Evolutionary conservation across 2,113 vertebrate genomes (phyloP).

Genomic region (Cairina moschata): DNA sequence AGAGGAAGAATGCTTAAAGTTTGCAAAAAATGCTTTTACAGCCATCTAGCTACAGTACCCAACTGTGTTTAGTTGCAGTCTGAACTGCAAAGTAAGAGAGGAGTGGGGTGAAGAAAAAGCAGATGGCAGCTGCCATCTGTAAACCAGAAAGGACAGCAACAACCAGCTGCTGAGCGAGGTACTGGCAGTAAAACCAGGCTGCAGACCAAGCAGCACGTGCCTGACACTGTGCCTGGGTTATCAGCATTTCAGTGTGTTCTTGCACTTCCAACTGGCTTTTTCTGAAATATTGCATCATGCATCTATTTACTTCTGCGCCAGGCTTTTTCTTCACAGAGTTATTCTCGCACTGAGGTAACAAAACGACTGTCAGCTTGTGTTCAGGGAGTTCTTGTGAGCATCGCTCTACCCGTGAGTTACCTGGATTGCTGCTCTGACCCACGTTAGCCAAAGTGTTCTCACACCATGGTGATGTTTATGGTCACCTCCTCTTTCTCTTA

Average conservation of each 20-base stretch:
- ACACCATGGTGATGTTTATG: neutral
- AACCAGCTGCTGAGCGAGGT: constrained; percentile 19
- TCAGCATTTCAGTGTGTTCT: neutral
- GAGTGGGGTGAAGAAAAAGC: neutral
- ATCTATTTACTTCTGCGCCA: neutral
- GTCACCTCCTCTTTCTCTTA: neutral
- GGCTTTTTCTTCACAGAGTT: neutral
- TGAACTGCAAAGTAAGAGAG: neutral
- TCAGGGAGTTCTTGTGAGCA: neutral
- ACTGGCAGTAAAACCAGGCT: neutral
- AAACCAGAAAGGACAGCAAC: constrained; percentile 19
- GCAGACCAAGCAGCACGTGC: neutral
- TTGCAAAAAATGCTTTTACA: neutral
- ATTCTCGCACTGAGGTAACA: neutral
- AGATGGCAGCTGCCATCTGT: neutral
- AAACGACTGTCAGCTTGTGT: neutral
- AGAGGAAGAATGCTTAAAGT: neutral
- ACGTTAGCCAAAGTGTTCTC: neutral
- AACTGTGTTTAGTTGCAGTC: neutral
- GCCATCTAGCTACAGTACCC: neutral
- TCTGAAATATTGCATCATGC: neutral
- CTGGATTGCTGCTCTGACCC: neutral
- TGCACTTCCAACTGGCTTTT: neutral
- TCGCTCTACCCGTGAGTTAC: neutral
- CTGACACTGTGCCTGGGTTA: neutral